Conservation (phyloP, 2,888 invertebrate species). For the Eulithis prunata region DNA sequence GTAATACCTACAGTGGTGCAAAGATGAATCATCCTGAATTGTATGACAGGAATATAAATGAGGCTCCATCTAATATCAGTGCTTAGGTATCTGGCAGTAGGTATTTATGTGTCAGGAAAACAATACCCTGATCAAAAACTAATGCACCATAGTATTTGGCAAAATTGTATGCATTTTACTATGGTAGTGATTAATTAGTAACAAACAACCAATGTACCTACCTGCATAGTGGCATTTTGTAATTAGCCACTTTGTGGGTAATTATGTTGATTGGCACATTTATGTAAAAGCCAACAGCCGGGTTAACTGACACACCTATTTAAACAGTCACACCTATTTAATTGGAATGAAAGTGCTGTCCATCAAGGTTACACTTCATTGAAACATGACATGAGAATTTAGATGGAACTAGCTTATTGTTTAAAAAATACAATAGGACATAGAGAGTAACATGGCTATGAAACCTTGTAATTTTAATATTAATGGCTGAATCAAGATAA, state of each 20-base stretch:
- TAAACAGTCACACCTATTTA: conserved; percentile 44
- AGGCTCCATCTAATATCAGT: conserved; percentile 15
- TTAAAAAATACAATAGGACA: conserved; percentile 9
- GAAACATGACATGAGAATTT: conserved; percentile 28
- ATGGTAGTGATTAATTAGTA: conserved; percentile 20
- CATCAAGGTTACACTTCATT: conserved; percentile 45
- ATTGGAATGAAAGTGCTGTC: conserved; percentile 47
- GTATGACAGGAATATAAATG: conserved; percentile 29
- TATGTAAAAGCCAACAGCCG: conserved; percentile 43
- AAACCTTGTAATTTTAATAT: conserved; percentile 9
- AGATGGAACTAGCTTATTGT: conserved; percentile 14
- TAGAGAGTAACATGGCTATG: conserved; percentile 4
- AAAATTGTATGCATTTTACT: too few species aligned
- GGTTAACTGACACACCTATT: conserved; percentile 42
- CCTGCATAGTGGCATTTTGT: conserved; percentile 16
- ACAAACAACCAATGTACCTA: conserved; percentile 18
- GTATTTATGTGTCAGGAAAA: neutral
- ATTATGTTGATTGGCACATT: conserved; percentile 48
- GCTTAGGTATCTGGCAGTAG: conserved; percentile 6
- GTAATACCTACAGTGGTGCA: conserved; percentile 1
- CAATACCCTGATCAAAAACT: neutral
- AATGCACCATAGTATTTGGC: too few species aligned
- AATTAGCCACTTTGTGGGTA: conserved; percentile 35
- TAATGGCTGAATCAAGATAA: neutral
- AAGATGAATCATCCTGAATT: conserved; percentile 24